A percentile compares a stretch with the other conserved stretches of the same genome.
phyloP scores from a whole-genome alignment of 2,888 invertebrate species.

The Drosophila anceps region DNA sequence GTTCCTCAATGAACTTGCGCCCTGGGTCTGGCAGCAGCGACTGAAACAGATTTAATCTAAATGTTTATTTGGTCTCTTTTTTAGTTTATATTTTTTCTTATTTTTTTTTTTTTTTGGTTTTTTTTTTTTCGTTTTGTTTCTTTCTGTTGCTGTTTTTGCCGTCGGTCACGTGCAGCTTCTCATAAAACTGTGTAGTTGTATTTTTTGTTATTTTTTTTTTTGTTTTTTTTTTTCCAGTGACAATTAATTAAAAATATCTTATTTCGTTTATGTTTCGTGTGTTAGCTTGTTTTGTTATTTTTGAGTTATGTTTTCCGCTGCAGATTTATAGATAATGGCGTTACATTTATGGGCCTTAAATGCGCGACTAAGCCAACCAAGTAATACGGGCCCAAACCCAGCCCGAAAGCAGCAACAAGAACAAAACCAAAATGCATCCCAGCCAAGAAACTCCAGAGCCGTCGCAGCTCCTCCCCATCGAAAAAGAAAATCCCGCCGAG shows the following conservation, averaged over 20 bases:
- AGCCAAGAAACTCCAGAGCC: not conserved
- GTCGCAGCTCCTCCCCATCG: not conserved
- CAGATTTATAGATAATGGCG: constrained; percentile 77
- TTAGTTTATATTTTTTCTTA: constrained; percentile 48
- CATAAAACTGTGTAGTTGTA: constrained; percentile 54
- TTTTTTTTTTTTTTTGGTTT: constrained; percentile 32
- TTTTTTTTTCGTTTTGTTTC: constrained; percentile 1
- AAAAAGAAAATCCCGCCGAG: not conserved
- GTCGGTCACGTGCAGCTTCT: constrained; percentile 71
- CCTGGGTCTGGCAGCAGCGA: constrained; percentile 43
- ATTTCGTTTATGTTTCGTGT: constrained; percentile 72
- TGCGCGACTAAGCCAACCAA: constrained; percentile 34
- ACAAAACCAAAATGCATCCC: constrained; percentile 10
- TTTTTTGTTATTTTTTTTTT: constrained; percentile 39
- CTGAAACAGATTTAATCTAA: constrained; percentile 70
- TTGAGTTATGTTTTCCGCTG: constrained; percentile 83
- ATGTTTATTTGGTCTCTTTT: constrained; percentile 66
- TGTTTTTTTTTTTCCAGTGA: constrained; percentile 40
- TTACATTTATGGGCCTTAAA: constrained; percentile 76
- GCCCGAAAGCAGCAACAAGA: no score
- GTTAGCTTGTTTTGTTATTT: constrained; percentile 58
- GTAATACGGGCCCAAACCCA: not conserved
- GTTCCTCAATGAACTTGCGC: constrained; percentile 73
- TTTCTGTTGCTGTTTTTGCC: constrained; percentile 46
- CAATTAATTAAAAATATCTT: constrained; percentile 82